phyloP scores from a whole-genome alignment of 2,113 vertebrate species.

The Cheirogaleus medius region DNA sequence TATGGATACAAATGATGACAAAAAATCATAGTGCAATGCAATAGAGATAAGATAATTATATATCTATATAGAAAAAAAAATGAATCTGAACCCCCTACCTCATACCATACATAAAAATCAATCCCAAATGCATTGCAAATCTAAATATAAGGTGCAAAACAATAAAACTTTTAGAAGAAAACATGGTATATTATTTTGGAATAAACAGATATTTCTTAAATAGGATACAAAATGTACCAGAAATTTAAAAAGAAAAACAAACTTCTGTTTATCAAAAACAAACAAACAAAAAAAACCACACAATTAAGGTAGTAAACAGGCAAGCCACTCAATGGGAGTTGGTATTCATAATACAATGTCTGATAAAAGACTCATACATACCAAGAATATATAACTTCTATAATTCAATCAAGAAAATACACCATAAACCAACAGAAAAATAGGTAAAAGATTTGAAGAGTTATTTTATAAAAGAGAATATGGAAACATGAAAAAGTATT shows the following conservation, averaged over 20 bases:
- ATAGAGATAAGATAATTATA: not conserved
- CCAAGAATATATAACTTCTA: not conserved
- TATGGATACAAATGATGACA: not conserved
- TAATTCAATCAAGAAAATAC: not conserved
- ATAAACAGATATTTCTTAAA: not conserved
- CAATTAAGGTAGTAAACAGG: not conserved
- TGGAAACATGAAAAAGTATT: not conserved
- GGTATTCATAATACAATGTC: not conserved
- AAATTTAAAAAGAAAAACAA: not conserved
- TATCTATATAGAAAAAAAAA: not conserved
- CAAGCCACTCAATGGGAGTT: not conserved
- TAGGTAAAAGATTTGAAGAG: not conserved
- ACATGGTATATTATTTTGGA: not conserved
- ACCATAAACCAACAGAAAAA: not conserved
- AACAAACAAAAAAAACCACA: not conserved
- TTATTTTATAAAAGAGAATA: not conserved
- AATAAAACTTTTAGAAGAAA: slow-evolving; percentile 21
- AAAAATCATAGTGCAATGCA: not conserved
- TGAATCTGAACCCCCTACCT: not conserved
- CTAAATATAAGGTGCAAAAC: not conserved
- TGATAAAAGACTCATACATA: not conserved
- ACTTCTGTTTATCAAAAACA: not conserved
- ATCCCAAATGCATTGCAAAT: not conserved
- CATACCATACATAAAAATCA: not conserved
- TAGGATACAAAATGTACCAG: not conserved